Conservation (phyloP, 2,113 vertebrate genomes). For the Vicugna pacos region DNA sequence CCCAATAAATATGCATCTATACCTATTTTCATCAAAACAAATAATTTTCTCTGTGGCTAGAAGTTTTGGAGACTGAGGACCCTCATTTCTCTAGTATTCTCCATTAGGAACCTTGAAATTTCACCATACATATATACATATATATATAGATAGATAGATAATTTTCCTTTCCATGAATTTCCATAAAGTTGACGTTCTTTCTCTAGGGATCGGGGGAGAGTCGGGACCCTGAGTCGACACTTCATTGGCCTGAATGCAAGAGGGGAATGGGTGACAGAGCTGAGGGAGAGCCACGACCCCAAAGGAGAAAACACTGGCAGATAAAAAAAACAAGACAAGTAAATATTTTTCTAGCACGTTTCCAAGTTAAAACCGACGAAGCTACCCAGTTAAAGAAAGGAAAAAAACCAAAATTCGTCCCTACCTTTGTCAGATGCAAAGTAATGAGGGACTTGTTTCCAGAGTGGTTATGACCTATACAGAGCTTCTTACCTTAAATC, state of each 20-base stretch:
- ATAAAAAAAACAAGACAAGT: slow-evolving; percentile 67
- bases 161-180: slow-evolving; percentile 25
- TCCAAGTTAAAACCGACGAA: slow-evolving; percentile 65
- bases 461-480: slow-evolving; percentile 84
- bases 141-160: neutral
- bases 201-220: neutral
- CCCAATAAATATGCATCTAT: slow-evolving; percentile 42
- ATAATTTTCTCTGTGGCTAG: neutral
- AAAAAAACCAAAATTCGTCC: slow-evolving; percentile 77
- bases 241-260: neutral
- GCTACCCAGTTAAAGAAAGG: slow-evolving; percentile 79
- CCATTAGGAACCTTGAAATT: slow-evolving; percentile 40
- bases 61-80: neutral
- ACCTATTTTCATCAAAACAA: slow-evolving; percentile 59
- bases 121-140: neutral
- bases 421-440: slow-evolving; percentile 88
- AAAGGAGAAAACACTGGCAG: slow-evolving; percentile 17
- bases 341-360: slow-evolving; percentile 66
- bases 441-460: slow-evolving; percentile 84
- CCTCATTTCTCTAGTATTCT: neutral
- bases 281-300: neutral
- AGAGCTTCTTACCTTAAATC: slow-evolving; percentile 88
- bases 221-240: neutral
- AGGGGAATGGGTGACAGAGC: neutral
- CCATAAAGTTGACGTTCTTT: neutral